Base-by-base conservation (phyloP, 2,888 invertebrate species). In the Tenthredo notha region DNA sequence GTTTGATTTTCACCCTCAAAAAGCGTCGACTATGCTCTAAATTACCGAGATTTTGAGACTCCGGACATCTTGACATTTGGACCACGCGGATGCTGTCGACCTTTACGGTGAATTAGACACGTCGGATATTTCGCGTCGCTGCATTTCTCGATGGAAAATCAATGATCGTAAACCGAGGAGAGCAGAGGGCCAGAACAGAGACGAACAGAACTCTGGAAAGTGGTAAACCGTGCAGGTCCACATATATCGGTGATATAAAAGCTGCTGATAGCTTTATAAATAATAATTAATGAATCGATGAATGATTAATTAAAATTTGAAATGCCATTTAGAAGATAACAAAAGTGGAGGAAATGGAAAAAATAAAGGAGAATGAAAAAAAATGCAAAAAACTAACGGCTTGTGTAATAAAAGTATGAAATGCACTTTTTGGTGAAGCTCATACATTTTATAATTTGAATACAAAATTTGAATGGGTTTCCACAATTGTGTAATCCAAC, bases 61-160 rank as follows among this genome's bases (percentile, higher is more conserved):
- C 47, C 18, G 54, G 77, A 77, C 54, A 77, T 47, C 77, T 77
- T 47, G 54, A 77, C 77, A 77, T 54, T 77, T 50, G 77, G 54
- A 77, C 77, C 47, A 74, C 74, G 21, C 54, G 40, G 43, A 74
- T 43, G 21, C 77, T 77, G 50, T 54, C 47, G 77, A 47, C 50
- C 50, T 77, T 54, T 77, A 47, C 47, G 33, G 29, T 33, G 67
- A 29, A 33, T 67, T 67, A 33, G 67, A 54, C 54, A 77, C 50
- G 21, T 50, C 50, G 33, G 77, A 33, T 50, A 54, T 80, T 80
- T 80, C 61, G 58, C 58, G 40, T 61, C 58, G 50, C n/a, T 54
- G 80, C 58, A 80, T 61, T 61, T 80, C 80, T 50, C 29, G 29
- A 77, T 12, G 33, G n/a, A 25, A 33, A 25, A 80, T 80, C 80